Evolutionary conservation across 1,140 invertebrate genomes (phyloP), one percentile per base, ranked within the genome.

Genomic region (Episyrphus balteatus): DNA sequence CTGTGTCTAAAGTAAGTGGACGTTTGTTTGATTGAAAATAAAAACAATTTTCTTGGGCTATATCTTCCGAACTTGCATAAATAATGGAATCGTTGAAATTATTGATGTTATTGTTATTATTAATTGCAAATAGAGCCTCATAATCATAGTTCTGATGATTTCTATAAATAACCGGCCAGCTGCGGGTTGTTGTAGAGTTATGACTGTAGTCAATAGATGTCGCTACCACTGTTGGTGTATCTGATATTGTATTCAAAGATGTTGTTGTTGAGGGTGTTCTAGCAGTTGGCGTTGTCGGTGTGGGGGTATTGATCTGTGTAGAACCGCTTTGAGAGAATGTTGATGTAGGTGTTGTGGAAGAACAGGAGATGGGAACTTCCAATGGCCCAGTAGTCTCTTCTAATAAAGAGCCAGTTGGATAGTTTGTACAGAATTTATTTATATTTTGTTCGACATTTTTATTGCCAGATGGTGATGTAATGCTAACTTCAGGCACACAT

Each of bases 121-220:
- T 26, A 8, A 26, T 3, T 26, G 21, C 21, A 26, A 26, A 26
- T 26, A 67, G 51, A 5, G 62, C 58, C 51, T 68, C 65, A 63
- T 66, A 68, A 47, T 68, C 65, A 46, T 59, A 66, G 42, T 66
- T 59, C 44, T 66, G 59, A 0, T 65, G 61, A 59, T 68, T 68
- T 13, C 65, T 53, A 51, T 68, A 66, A 40, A 68, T 68, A 18
- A 68, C 66, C 0, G 66, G 66, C 66, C 66, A 68, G 39, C 61
- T 66, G 11, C 62, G 59, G 5, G 66, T 68, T 13, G 66, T 68
- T 47, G 61, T 68, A 3, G 59, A 64, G 47, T 68, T 66, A 46
- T 64, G 59, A 21, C 55, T 64, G 19, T 68, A 68, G 3, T 54
- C 56, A 32, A 55, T 58, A 46, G 46, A 36, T 17, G 31, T 50